Base-by-base conservation (phyloP, 2,113 vertebrate species). In the Tonatia bakeri region DNA sequence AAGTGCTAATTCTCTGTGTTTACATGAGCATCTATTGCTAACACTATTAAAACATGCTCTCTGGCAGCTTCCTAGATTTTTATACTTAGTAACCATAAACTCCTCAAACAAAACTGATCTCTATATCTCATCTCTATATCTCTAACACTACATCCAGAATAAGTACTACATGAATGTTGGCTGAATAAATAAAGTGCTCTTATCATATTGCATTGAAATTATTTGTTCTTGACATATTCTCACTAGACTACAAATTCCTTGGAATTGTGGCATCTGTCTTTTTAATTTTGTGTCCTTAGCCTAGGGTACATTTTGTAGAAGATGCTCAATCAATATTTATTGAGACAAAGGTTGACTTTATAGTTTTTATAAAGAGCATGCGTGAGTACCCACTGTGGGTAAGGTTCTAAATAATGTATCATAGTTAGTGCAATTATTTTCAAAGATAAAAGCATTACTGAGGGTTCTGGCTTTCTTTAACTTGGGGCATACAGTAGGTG, bases 401-500 rank as follows among this genome's bases (percentile, higher is more conserved):
- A 67, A 40, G 20, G 28, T 16, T 94, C 36, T 75, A 75, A 43
- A 70, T 83, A 80, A 47, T 47, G 3, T 31, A 22, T 33, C 1
- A 4, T 7, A 20, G 36, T 20, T 10, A 22, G 13, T 33, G 1
- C 12, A 28, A 50, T 31, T 19, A 45, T 84, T 82, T 87, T 47
- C 26, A 64, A 72, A 87, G 38, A 9, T 38, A 22, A 33, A 43
- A 38, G 22, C 13, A 20, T 59, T 72, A 7, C 16, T 19, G 5
- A 72, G 10, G 40, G 28, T 43, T 72, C 70, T 84, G 64, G 86
- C 38, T 72, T 38, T 54, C 64, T 84, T 72, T 88, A 0, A 56
- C 69, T 90, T 91, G 70, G 80, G 52, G 87, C 96, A 99, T 99
- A 94, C 88, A 94, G 84, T 99, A 98, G 98, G 36, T 98, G 93